Evolutionary conservation across 2,888 invertebrate species (phyloP).

Genomic region (Gryllus longicercus): DNA sequence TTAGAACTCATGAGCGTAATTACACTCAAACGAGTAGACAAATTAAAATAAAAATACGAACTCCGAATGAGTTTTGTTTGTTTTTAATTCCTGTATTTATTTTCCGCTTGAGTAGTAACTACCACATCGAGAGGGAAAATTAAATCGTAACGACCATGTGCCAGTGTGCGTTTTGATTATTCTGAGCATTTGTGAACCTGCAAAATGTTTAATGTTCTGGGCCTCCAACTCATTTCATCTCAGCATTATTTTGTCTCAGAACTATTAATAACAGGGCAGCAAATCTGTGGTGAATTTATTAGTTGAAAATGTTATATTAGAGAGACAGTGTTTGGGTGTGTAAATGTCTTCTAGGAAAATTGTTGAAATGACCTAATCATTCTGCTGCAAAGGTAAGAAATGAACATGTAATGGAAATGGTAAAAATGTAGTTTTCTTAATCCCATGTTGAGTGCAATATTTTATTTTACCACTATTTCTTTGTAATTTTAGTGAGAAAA

Average conservation of each 20-base stretch:
- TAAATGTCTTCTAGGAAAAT: no score
- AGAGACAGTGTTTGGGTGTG: no score
- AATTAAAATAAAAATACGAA: slow-evolving; percentile 1
- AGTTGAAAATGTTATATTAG: no score
- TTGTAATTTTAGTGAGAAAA: no score
- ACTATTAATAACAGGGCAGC: no score
- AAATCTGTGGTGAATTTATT: no score
- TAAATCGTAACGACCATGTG: neutral
- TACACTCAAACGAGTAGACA: neutral
- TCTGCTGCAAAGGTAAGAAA: no score
- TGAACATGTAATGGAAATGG: no score
- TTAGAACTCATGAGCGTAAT: neutral
- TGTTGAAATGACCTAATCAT: no score
- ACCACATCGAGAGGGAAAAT: neutral
- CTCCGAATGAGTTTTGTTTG: neutral
- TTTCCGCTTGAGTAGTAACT: neutral
- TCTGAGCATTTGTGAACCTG: neutral
- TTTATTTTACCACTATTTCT: no score
- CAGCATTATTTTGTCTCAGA: neutral
- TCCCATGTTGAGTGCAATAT: no score
- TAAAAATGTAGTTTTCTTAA: no score
- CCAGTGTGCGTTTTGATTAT: neutral
- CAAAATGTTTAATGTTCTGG: neutral
- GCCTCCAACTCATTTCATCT: neutral
- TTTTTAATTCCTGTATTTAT: neutral